A percentile compares a stretch with the other conserved stretches of the same genome.
These are phyloP conservation scores for Mus musculus DNA, from an alignment of 2,113 vertebrate genomes.

Conservation along the genomic window DNA sequence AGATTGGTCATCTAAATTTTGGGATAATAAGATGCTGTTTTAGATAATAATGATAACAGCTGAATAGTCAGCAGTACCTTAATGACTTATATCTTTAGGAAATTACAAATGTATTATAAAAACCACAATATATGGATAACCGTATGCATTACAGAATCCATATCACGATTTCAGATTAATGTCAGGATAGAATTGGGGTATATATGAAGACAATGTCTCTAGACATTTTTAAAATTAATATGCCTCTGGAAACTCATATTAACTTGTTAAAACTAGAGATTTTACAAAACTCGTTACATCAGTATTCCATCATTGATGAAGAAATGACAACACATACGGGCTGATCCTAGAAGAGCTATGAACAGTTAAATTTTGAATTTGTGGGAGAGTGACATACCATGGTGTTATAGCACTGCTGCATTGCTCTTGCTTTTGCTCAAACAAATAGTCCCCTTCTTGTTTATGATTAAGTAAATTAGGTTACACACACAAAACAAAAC, in stretches of 20 bases:
- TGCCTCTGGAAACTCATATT: not conserved
- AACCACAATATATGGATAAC: not conserved
- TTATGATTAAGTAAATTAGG: not conserved
- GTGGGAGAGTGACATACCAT: not conserved
- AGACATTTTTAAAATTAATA: not conserved
- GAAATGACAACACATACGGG: too few relatives aligned
- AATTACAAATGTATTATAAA: not conserved
- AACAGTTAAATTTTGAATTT: not conserved
- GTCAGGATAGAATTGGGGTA: not conserved
- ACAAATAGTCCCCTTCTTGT: not conserved
- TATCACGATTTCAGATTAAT: constrained; percentile 43
- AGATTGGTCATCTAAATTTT: constrained; percentile 56
- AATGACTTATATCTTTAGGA: not conserved
- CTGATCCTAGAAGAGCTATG: not conserved
- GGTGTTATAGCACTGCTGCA: not conserved
- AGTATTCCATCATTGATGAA: not conserved
- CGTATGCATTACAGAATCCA: not conserved
- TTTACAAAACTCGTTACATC: not conserved
- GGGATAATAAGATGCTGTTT: not conserved
- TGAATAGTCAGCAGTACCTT: constrained; percentile 1
- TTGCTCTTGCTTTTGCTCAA: not conserved
- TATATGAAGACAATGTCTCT: not conserved
- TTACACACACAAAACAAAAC: not conserved
- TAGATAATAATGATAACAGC: not conserved
- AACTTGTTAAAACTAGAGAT: not conserved